A percentile compares a stretch with the other conserved stretches of the same genome.
phyloP scores from a whole-genome alignment of 2,797 vertebrate species.

The Jordanella pulchra region DNA sequence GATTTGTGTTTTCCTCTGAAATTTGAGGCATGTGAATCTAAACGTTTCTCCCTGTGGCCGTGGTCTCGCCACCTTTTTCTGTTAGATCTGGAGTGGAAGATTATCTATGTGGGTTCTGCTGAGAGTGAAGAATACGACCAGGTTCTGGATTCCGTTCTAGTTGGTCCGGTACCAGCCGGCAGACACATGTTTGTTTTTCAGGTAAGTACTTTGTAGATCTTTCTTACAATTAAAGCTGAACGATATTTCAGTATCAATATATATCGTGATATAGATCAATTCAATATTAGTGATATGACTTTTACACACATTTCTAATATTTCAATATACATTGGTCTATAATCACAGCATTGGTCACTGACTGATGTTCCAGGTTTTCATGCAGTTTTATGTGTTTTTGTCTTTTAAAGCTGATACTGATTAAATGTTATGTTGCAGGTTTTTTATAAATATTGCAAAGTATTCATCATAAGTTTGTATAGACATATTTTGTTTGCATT shows the following conservation, averaged over 20 bases:
- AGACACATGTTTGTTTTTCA: conserved; percentile 93
- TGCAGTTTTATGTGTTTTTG: too few species aligned
- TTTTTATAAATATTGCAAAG: not conserved
- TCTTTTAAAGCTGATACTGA: not conserved
- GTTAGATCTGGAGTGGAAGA: conserved; percentile 91
- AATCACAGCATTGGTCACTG: too few species aligned
- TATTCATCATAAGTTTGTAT: too few species aligned
- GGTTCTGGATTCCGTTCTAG: conserved; percentile 88
- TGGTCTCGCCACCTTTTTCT: not conserved
- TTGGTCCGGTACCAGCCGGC: conserved; percentile 90
- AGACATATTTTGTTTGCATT: too few species aligned
- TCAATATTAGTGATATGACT: too few species aligned
- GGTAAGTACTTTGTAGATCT: conserved; percentile 59
- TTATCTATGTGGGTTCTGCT: conserved; percentile 92
- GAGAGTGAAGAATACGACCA: conserved; percentile 92
- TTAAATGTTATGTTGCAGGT: not conserved
- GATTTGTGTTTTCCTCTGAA: not conserved
- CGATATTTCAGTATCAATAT: too few species aligned
- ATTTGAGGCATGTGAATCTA: too few species aligned
- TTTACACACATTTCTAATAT: too few species aligned
- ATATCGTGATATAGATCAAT: too few species aligned
- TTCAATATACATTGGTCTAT: too few species aligned
- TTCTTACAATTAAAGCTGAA: too few species aligned
- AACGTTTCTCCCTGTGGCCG: not conserved
- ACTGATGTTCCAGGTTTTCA: too few species aligned